phyloP scores from a whole-genome alignment of 92 coral and sea anemone species.

The Heteractis magnifica region DNA sequence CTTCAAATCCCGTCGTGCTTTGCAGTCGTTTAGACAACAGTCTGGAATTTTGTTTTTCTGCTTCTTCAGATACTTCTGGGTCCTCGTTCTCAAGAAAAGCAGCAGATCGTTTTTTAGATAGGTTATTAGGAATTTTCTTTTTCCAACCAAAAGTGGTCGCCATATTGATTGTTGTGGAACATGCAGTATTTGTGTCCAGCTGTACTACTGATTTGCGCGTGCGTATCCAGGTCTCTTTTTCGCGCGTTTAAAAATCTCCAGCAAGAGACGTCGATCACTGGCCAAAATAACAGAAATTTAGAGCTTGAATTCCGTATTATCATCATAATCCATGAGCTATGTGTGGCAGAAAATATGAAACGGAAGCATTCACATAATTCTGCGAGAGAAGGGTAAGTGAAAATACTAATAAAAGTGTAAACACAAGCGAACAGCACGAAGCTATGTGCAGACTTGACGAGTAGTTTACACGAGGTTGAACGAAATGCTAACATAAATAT shows the following conservation, averaged over 20 bases:
- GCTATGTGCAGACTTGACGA: background rate
- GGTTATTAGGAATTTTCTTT: constrained; percentile 57
- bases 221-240: constrained; percentile 12
- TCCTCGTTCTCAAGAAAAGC: constrained; percentile 63
- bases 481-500: too few species aligned
- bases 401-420: background rate
- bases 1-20: constrained; percentile 24
- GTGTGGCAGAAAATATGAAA: constrained; percentile 36
- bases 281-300: background rate
- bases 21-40: constrained; percentile 48
- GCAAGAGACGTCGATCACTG: background rate
- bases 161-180: constrained; percentile 56
- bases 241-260: constrained; percentile 1
- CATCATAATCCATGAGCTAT: background rate
- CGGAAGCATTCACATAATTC: constrained; percentile 34
- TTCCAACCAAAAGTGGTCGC: constrained; percentile 84
- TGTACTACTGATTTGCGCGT: constrained; percentile 10
- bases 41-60: constrained; percentile 61
- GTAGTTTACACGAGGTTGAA: background rate
- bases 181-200: constrained; percentile 21
- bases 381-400: constrained; percentile 42
- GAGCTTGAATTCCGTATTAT: background rate
- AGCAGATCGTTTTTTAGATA: constrained; percentile 63
- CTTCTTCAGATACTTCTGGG: constrained; percentile 39
- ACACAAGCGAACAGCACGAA: background rate